Percentiles rank a stretch among this genome's conserved stretches.
Evolutionary conservation across 2,888 invertebrate genomes (phyloP).

Genomic region (Bugulina stolonifera): DNA sequence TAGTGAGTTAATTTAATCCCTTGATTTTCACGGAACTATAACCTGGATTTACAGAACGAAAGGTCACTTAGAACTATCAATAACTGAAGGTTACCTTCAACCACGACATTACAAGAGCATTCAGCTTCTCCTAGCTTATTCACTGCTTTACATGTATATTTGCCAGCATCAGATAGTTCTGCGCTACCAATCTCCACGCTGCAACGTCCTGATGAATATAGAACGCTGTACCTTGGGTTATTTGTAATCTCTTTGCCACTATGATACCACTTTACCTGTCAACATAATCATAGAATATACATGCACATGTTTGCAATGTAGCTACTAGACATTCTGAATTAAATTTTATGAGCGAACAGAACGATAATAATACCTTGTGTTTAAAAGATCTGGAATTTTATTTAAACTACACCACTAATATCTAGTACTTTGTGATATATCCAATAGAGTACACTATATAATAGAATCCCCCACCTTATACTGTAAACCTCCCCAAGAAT

Average conservation of each 20-base stretch:
- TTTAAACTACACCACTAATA: too few species aligned
- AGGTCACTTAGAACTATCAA: too few species aligned
- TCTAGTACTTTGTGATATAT: too few species aligned
- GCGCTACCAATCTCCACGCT: conserved; percentile 94
- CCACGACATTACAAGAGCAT: conserved; percentile 71
- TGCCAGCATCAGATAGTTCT: conserved; percentile 88
- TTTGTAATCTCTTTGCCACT: conserved; percentile 84
- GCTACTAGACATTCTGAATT: too few species aligned
- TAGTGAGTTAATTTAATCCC: too few species aligned
- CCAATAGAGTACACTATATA: too few species aligned
- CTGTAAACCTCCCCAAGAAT: too few species aligned
- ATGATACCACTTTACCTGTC: conserved; percentile 65
- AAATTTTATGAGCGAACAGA: too few species aligned
- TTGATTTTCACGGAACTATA: too few species aligned
- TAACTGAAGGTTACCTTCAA: conserved; percentile 48
- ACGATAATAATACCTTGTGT: too few species aligned
- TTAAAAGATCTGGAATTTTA: not conserved
- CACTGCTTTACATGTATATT: conserved; percentile 86
- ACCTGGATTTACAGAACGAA: too few species aligned
- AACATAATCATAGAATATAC: conserved; percentile 27
- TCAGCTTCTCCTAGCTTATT: conserved; percentile 92
- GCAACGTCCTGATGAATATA: conserved; percentile 87
- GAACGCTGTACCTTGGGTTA: conserved; percentile 74
- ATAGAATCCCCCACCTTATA: too few species aligned
- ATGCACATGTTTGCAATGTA: not conserved